Percentiles rank a stretch among this genome's conserved stretches.
Conservation (phyloP, 92 coral and sea anemone species). For the Chrysogorgia sp. region DNA sequence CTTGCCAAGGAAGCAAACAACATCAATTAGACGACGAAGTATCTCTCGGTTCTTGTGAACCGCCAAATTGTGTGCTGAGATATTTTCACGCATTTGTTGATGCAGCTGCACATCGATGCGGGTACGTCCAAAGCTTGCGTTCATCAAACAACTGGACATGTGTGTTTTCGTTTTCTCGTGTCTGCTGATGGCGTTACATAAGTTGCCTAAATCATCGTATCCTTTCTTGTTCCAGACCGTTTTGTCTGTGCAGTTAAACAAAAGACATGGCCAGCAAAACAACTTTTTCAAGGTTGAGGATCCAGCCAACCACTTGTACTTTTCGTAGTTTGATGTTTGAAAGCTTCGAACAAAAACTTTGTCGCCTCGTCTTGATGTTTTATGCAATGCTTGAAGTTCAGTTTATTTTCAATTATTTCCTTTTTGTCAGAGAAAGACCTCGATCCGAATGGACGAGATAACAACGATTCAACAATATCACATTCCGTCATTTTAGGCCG, state of each 20-base stretch:
- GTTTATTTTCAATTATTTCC: neutral
- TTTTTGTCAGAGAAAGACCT: neutral
- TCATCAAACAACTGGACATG: no score
- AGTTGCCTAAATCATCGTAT: neutral
- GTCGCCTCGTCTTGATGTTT: neutral
- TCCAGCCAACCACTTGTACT: neutral
- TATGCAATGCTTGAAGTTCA: neutral
- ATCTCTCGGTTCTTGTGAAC: no score
- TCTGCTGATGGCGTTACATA: neutral
- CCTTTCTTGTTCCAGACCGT: neutral
- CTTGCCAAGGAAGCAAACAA: no score
- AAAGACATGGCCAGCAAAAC: constrained; percentile 10
- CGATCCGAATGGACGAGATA: no score
- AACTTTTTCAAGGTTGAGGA: neutral
- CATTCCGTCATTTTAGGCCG: no score
- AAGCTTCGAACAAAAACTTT: neutral
- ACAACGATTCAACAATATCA: no score
- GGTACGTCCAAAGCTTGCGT: no score
- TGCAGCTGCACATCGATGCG: no score
- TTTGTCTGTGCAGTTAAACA: neutral
- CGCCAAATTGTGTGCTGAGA: no score
- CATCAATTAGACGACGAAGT: no score
- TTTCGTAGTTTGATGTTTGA: neutral
- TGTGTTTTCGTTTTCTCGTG: no score
- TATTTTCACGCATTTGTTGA: no score